Evolutionary conservation across 92 coral and sea anemone species (phyloP).

Genomic region (Metridium senile): DNA sequence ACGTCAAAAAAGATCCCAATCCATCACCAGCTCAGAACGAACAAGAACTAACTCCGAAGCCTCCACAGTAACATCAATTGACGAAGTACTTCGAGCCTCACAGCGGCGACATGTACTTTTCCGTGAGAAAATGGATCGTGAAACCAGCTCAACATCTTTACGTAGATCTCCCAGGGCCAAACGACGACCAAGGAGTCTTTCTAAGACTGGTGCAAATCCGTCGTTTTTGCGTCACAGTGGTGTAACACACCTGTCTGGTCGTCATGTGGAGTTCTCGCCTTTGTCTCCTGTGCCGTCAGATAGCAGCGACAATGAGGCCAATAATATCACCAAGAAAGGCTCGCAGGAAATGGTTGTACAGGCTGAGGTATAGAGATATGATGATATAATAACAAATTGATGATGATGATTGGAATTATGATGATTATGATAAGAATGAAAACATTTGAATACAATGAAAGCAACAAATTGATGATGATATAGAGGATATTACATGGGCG

Average conservation of each 20-base stretch:
- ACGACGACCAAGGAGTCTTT: slow-evolving; percentile 38
- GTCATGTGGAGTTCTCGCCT: slow-evolving; percentile 96
- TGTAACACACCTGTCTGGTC: slow-evolving; percentile 66
- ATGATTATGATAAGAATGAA: background rate
- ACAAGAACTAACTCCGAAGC: slow-evolving; percentile 92
- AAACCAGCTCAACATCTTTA: slow-evolving; percentile 44
- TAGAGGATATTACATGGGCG: no score
- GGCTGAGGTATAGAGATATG: background rate
- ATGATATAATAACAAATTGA: background rate
- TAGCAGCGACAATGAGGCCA: slow-evolving; percentile 78
- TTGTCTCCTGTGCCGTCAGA: slow-evolving; percentile 96
- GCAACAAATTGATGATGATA: no score
- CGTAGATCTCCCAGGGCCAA: slow-evolving; percentile 60
- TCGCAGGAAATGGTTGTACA: background rate
- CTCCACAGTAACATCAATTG: slow-evolving; percentile 75
- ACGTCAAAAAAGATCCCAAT: slow-evolving; percentile 65
- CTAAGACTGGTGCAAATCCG: slow-evolving; percentile 70
- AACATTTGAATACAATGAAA: no score
- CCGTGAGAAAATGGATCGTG: slow-evolving; percentile 45
- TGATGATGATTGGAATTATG: background rate
- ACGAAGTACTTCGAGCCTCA: slow-evolving; percentile 54
- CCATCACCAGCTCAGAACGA: slow-evolving; percentile 82
- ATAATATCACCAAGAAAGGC: slow-evolving; percentile 49
- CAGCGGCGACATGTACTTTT: slow-evolving; percentile 63
- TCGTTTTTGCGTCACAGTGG: slow-evolving; percentile 74